Conservation (phyloP, 2,797 vertebrate genomes). For the Petrocephalus sullivani region DNA sequence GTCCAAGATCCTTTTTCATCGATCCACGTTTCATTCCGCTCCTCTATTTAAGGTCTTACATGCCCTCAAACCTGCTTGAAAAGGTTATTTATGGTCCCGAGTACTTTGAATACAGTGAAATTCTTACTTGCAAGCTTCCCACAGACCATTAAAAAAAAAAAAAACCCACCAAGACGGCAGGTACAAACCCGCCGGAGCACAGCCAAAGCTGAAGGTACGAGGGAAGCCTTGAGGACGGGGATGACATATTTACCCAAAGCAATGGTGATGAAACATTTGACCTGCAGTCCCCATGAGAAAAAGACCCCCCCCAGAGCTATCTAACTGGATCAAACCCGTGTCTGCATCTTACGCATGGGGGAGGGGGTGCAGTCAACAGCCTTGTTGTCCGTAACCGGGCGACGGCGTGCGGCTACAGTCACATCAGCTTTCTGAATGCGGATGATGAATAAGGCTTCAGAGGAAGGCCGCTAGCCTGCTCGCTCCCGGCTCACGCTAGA, state of each 20-base stretch:
- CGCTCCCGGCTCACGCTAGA: background rate
- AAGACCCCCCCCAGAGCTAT: background rate
- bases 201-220: background rate
- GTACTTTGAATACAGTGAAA: background rate
- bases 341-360: background rate
- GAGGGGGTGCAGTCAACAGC: background rate
- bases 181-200: background rate
- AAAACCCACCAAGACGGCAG: background rate
- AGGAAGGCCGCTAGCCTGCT: background rate
- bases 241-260: background rate
- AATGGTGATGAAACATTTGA: background rate
- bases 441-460: background rate
- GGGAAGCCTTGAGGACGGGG: background rate
- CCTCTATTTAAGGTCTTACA: background rate
- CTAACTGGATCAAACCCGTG: slow-evolving; percentile 1
- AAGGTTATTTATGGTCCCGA: background rate
- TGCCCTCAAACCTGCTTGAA: background rate
- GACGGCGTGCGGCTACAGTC: background rate
- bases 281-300: background rate
- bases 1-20: background rate
- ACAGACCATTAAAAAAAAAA: background rate
- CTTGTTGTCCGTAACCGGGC: background rate
- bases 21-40: background rate
- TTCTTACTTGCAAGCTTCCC: background rate
- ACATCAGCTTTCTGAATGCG: background rate